Evolutionary conservation across 2,113 vertebrate genomes (phyloP).

Genomic region (Conger conger): DNA sequence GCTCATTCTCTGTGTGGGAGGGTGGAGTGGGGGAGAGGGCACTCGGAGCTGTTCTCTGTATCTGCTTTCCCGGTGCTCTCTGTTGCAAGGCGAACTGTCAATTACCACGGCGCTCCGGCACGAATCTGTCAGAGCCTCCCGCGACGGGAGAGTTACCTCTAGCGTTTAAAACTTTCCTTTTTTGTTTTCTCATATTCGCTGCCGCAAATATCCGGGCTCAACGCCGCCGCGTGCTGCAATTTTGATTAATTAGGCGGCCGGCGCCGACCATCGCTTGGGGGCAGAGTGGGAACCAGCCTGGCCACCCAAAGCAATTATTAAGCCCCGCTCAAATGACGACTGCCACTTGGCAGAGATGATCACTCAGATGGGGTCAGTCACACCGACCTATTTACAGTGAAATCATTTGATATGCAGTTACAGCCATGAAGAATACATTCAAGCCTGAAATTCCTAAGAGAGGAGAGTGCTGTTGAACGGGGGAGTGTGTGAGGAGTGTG

Average conservation of each 20-base stretch:
- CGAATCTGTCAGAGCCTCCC: constrained; percentile 8
- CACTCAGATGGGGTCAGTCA: background rate
- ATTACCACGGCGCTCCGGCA: background rate
- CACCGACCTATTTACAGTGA: background rate
- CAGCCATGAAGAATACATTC: background rate
- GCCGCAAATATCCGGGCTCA: constrained; percentile 2
- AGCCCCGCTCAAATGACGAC: background rate
- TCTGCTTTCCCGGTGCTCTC: constrained; percentile 9
- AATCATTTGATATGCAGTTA: background rate
- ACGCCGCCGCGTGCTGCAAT: background rate
- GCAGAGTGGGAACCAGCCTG: background rate
- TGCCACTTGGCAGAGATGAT: background rate
- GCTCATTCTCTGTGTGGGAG: background rate
- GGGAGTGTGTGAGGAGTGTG: background rate
- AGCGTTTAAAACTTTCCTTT: background rate
- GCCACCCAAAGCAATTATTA: background rate
- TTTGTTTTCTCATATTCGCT: background rate
- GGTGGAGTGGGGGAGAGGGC: background rate
- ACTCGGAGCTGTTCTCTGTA: background rate
- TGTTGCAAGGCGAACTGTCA: constrained; percentile 16
- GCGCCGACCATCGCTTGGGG: background rate
- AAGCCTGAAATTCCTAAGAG: background rate
- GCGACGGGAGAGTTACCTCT: constrained; percentile 8
- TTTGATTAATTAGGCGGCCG: background rate
- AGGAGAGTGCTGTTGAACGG: background rate